Conservation (phyloP, 2,113 vertebrate genomes). For the Callionymus lyra region DNA sequence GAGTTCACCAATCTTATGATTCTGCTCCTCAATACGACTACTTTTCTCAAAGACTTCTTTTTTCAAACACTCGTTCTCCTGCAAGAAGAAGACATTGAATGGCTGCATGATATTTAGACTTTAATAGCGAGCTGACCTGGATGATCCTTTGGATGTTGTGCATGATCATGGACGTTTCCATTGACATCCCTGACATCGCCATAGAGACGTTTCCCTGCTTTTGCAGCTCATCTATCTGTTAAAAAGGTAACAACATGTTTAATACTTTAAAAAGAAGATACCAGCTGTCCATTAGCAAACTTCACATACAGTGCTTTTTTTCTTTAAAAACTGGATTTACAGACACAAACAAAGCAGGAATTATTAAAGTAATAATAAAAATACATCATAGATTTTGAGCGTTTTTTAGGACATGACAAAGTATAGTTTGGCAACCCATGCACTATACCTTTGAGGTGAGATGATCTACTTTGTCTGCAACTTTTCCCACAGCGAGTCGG, state of each 20-base stretch:
- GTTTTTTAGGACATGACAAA: no score
- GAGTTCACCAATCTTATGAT: conserved; percentile 87
- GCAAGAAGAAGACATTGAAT: conserved; percentile 19
- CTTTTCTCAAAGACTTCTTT: conserved; percentile 95
- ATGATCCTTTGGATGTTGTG: conserved; percentile 90
- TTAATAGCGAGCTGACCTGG: conserved; percentile 66
- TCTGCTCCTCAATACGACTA: conserved; percentile 89
- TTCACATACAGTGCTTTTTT: no score
- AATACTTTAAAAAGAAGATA: no score
- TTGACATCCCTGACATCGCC: conserved; percentile 73
- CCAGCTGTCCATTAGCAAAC: no score
- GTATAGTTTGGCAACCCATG: no score
- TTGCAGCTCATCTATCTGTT: conserved; percentile 78
- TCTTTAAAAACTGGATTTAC: no score
- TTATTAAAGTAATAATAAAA: no score
- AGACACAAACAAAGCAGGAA: no score
- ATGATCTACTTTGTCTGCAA: conserved; percentile 88
- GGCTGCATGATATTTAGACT: not conserved
- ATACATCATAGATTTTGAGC: no score
- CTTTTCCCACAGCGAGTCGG: conserved; percentile 82
- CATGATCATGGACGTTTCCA: conserved; percentile 94
- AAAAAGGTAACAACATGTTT: no score
- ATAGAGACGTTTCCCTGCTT: conserved; percentile 65
- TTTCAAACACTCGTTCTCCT: conserved; percentile 96
- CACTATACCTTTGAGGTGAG: conserved; percentile 78